Evolutionary conservation across 1,140 invertebrate genomes (phyloP), one percentile per base, ranked within the genome.

Genomic region (Choristoneura fumiferana): DNA sequence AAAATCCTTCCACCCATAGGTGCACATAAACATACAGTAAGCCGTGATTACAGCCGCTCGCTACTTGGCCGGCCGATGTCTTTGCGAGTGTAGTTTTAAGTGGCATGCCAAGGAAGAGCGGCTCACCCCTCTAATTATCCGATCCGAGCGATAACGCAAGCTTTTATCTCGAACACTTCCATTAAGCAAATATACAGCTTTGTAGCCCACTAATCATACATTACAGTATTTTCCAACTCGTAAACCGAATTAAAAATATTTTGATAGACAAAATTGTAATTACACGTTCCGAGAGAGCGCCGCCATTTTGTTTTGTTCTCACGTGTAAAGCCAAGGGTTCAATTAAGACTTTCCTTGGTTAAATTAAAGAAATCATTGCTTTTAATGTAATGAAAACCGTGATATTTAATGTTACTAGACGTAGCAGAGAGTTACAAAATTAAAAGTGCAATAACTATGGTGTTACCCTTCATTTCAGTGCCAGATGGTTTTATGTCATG

Each of bases 171-270:
- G 57, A 68, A 81, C 75, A 78, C 76, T 72, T 86, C 85, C 85
- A 88, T 88, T 88, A 88, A 79, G 77, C 83, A 88, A 88, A 88
- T 88, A 88, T 82, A 86, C 83, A 80, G 77, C 81, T 87, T 76
- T 79, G 77, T 69, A 77, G 67, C 67, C 60, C 61, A 34, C 62
- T 86, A 88, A 88, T 86, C 67, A 88, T 57, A 88, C 71, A 79
- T 69, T 78, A 83, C 75, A 81, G 62, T 78, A 85, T 83, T 81
- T 84, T 80, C 70, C 75, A 76, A 78, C 79, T 72, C 76, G 73
- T 75, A 77, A 81, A 78, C 71, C 81, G 36, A 84, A 88, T 86
- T 88, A 86, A 86, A 84, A 84, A 86, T 78, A 86, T 86, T 88
- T 88, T 86, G 80, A 88, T 88, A 84, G 83, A 84, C 78, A 85